Evolutionary conservation across 53 echinoderm and acorn worm genomes (phyloP).

Genomic region (Paelopatides confundens): DNA sequence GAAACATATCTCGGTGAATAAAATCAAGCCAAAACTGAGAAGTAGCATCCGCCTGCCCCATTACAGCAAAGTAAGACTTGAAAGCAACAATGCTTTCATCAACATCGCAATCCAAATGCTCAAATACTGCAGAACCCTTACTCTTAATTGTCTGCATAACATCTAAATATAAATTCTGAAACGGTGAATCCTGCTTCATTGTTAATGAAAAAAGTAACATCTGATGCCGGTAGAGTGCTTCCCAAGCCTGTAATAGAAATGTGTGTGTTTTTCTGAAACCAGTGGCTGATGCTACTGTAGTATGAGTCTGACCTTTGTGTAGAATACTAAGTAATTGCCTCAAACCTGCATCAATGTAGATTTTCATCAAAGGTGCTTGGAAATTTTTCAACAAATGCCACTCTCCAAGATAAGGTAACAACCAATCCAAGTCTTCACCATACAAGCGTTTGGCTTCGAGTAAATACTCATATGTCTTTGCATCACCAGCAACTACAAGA

Average conservation of each 20-base stretch:
- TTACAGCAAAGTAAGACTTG: neutral
- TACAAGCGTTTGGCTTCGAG: too few species aligned
- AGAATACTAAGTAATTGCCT: neutral
- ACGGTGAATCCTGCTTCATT: neutral
- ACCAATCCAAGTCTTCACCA: too few species aligned
- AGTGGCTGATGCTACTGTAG: slow-evolving; percentile 3
- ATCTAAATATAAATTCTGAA: neutral
- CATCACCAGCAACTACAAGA: too few species aligned
- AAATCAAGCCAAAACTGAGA: slow-evolving; percentile 37
- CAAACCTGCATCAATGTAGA: neutral
- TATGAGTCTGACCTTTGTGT: neutral
- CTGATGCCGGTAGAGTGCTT: slow-evolving; percentile 27
- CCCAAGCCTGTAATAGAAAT: slow-evolving; percentile 11
- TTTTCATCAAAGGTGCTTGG: too few species aligned
- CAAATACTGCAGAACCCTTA: neutral
- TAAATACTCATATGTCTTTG: too few species aligned
- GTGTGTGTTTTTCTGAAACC: neutral
- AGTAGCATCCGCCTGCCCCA: slow-evolving; percentile 13
- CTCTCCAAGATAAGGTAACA: too few species aligned
- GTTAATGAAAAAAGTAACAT: neutral
- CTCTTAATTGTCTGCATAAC: neutral
- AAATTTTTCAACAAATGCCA: too few species aligned
- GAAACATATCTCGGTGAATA: neutral
- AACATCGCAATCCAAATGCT: neutral
- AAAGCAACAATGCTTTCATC: neutral